phyloP scores from a whole-genome alignment of 2,797 vertebrate genomes.

The Tokudaia tokunoshimensis region DNA sequence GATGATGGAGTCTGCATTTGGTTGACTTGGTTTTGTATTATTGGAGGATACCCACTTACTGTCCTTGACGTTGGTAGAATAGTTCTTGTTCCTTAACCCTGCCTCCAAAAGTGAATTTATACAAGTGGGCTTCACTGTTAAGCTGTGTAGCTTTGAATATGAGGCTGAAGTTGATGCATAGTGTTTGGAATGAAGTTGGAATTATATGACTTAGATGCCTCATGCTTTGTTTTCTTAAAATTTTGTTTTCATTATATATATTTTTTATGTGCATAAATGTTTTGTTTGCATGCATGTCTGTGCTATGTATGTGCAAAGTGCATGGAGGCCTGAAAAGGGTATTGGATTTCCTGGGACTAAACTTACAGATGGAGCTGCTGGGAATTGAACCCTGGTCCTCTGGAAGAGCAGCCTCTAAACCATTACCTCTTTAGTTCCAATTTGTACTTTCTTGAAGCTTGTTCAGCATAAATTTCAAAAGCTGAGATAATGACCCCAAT shows the following conservation, averaged over 20 bases:
- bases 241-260: neutral
- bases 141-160: neutral
- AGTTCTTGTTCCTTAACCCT: neutral
- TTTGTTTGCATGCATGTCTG: neutral
- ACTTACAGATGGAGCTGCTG: no score
- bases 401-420: neutral
- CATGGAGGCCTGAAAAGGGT: neutral
- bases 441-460: constrained; percentile 17
- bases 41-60: neutral
- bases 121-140: neutral
- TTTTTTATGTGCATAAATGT: neutral
- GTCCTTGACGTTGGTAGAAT: constrained; percentile 17
- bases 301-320: neutral
- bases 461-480: constrained; percentile 6
- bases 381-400: neutral
- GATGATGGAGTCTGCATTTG: neutral
- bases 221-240: neutral
- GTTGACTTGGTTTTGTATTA: constrained; percentile 6
- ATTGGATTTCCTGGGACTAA: neutral
- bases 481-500: constrained; percentile 16
- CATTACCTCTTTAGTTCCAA: neutral
- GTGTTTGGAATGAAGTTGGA: neutral
- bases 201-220: neutral
- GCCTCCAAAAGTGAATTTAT: neutral
- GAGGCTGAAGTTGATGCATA: neutral